Evolutionary conservation across 1,140 invertebrate genomes (phyloP).

Genomic region (Gerris buenoi): DNA sequence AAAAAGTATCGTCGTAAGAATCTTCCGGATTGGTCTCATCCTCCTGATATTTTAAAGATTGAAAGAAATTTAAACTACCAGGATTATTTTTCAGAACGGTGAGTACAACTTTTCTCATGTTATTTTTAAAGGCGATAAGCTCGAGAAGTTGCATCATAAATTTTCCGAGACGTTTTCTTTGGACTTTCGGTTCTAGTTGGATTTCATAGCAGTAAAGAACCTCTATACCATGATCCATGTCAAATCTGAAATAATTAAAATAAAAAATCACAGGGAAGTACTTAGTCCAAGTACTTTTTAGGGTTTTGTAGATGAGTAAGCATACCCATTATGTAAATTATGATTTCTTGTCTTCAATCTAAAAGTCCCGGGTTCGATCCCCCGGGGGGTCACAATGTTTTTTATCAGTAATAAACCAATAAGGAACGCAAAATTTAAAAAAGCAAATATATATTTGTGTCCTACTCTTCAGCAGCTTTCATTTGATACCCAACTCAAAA

Average conservation of each 20-base stretch:
- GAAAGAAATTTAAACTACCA: conserved; percentile 49
- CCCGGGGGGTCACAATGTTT: too few species aligned
- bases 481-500: too few species aligned
- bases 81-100: conserved; percentile 64
- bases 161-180: conserved; percentile 58
- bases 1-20: conserved; percentile 12
- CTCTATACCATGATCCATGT: conserved; percentile 56
- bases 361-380: too few species aligned
- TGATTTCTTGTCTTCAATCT: too few species aligned
- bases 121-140: conserved; percentile 50
- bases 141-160: conserved; percentile 65
- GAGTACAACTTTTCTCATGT: conserved; percentile 64
- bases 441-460: too few species aligned
- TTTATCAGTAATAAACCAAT: too few species aligned
- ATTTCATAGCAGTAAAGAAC: conserved; percentile 78
- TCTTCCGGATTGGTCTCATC: conserved; percentile 21
- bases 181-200: conserved; percentile 47
- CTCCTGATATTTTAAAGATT: conserved; percentile 19
- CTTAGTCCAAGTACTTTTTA: neutral
- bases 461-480: too few species aligned
- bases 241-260: conserved; percentile 39
- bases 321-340: too few species aligned
- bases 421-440: too few species aligned
- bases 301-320: too few species aligned
- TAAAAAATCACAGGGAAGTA: neutral